phyloP scores from a whole-genome alignment of 2,113 vertebrate genomes.

The Psilopogon haemacephalus region DNA sequence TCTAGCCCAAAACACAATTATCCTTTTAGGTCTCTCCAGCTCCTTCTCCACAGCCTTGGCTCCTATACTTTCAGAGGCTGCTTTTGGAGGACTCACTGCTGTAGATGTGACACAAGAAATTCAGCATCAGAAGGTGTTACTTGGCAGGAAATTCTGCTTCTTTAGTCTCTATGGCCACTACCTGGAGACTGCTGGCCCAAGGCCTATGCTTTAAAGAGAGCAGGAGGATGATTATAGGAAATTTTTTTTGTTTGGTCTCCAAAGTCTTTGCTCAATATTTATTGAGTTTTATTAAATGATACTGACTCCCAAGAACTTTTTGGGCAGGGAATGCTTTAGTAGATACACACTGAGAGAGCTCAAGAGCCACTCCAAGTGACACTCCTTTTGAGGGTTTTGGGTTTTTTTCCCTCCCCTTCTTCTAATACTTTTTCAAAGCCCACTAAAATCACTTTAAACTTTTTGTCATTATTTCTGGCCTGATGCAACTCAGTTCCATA shows the following conservation, averaged over 20 bases:
- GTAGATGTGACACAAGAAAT: background rate
- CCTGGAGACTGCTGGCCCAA: rapidly evolving
- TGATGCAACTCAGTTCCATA: slow-evolving; percentile 11
- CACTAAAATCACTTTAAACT: slow-evolving; percentile 9
- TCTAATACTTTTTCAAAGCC: slow-evolving; percentile 42
- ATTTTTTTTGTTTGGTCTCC: background rate
- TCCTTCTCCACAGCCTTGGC: background rate
- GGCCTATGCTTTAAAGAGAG: background rate
- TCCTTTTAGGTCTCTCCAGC: background rate
- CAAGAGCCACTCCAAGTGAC: background rate
- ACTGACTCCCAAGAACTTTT: background rate
- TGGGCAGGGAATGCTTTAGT: background rate
- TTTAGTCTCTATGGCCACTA: background rate
- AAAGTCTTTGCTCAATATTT: background rate
- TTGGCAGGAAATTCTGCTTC: background rate
- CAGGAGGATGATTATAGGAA: background rate
- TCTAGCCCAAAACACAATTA: background rate
- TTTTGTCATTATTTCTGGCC: background rate
- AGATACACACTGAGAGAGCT: background rate
- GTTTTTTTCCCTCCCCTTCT: background rate
- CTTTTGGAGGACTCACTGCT: background rate
- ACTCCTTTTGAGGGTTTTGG: too few species aligned
- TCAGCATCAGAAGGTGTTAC: background rate
- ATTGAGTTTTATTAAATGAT: background rate
- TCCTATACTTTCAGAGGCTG: background rate